Evolutionary conservation across 37 sponge, comb jelly and placozoan genomes (phyloP).

Genomic region (Beroe forskalii): DNA sequence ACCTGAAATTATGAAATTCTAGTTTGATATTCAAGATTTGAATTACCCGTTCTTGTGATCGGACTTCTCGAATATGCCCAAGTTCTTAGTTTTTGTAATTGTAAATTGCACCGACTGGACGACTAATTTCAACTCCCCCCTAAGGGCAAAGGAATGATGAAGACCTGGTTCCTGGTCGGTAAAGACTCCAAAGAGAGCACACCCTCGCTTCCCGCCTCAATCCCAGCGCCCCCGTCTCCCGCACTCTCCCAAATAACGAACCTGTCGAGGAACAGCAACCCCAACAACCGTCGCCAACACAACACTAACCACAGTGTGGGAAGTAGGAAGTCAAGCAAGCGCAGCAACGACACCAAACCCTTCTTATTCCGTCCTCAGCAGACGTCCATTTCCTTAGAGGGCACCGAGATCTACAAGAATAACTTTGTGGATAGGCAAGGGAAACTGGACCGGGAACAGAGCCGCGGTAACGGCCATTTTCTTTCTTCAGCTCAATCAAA

Average conservation of each 20-base stretch:
- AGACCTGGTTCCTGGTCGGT: constrained; percentile 69
- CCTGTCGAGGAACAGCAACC: neutral
- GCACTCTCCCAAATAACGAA: neutral
- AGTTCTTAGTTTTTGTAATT: too few relatives aligned
- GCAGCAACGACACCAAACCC: neutral
- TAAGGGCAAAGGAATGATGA: constrained; percentile 80
- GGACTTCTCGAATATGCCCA: too few relatives aligned
- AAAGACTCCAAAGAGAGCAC: constrained; percentile 26
- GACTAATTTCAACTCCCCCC: neutral
- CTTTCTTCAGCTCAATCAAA: too few relatives aligned
- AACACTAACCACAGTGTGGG: neutral
- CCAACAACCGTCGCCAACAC: neutral
- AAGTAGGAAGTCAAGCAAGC: neutral
- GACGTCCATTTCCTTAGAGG: neutral
- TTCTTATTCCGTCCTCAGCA: neutral
- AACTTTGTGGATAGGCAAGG: too few relatives aligned
- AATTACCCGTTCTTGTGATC: too few relatives aligned
- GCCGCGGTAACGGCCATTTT: too few relatives aligned
- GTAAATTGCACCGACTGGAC: too few relatives aligned
- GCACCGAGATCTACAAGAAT: neutral
- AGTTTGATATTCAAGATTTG: too few relatives aligned
- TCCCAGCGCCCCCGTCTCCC: neutral
- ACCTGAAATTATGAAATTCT: too few relatives aligned
- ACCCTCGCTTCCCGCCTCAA: neutral
- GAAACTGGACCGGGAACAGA: too few relatives aligned